Evolutionary conservation across 2,888 invertebrate species (phyloP).

Genomic region (Parthenolecanium corni): DNA sequence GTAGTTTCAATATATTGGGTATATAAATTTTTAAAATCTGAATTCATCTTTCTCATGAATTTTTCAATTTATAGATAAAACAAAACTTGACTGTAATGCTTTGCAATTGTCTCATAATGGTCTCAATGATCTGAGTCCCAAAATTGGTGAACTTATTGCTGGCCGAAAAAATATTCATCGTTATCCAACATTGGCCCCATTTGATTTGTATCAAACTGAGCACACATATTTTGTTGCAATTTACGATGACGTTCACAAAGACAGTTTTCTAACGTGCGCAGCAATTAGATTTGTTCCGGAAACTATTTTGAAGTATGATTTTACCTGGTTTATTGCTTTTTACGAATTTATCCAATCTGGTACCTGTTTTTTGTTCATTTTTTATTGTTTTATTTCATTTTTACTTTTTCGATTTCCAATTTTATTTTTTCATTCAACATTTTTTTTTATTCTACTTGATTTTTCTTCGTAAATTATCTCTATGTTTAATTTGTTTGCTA

Average conservation of each 20-base stretch:
- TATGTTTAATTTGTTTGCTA: neutral
- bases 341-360: neutral
- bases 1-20: constrained; percentile 34
- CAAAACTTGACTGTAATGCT: constrained; percentile 69
- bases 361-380: neutral
- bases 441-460: neutral
- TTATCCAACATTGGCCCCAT: constrained; percentile 56
- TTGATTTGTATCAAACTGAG: constrained; percentile 64
- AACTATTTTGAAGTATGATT: constrained; percentile 56
- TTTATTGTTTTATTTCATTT: neutral
- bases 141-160: constrained; percentile 60
- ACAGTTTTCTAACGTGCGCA: constrained; percentile 70
- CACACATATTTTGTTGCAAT: constrained; percentile 69
- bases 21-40: neutral
- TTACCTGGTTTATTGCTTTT: too few relatives aligned
- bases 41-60: neutral
- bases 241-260: constrained; percentile 61
- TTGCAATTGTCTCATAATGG: constrained; percentile 73
- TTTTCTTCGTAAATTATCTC: too few relatives aligned
- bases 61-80: constrained; percentile 43
- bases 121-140: constrained; percentile 62
- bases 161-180: constrained; percentile 52
- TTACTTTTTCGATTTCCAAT: neutral
- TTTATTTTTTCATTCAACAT: neutral
- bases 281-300: constrained; percentile 59